A percentile compares a stretch with the other conserved stretches of the same genome.
Conservation (phyloP, 1,140 invertebrate genomes). For the Panulirus ornatus region DNA sequence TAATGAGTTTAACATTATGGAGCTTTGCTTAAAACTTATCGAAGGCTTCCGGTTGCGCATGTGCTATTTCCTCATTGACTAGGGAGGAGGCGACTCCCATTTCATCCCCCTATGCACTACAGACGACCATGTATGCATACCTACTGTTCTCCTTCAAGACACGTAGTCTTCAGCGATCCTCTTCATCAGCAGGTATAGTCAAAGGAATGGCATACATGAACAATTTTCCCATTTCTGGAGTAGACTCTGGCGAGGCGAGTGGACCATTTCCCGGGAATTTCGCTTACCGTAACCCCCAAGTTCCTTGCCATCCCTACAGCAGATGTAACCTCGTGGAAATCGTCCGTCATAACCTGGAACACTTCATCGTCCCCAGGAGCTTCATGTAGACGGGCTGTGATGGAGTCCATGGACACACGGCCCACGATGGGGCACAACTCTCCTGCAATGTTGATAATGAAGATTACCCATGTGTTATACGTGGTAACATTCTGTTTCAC, state of each 20-base stretch:
- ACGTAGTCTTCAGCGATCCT: too few species aligned
- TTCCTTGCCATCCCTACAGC: constrained; percentile 66
- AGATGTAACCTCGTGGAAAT: constrained; percentile 64
- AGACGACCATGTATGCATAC: too few species aligned
- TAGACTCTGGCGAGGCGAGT: constrained; percentile 65
- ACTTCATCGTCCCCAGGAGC: constrained; percentile 49
- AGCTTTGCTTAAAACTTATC: too few species aligned
- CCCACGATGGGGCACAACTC: constrained; percentile 70
- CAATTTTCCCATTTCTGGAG: constrained; percentile 50
- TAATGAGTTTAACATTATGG: too few species aligned
- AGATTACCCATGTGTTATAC: too few species aligned
- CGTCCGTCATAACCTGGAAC: constrained; percentile 65
- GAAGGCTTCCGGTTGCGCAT: too few species aligned
- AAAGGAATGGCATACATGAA: constrained; percentile 41
- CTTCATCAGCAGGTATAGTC: constrained; percentile 50
- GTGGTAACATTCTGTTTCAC: too few species aligned
- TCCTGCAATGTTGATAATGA: too few species aligned
- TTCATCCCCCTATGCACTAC: too few species aligned
- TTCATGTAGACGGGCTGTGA: constrained; percentile 63
- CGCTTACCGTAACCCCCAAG: constrained; percentile 55
- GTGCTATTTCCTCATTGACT: too few species aligned
- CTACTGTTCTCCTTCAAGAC: too few species aligned
- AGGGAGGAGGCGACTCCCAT: too few species aligned
- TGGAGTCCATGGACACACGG: constrained; percentile 73
- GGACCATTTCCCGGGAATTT: constrained; percentile 69